These are phyloP conservation scores for Mizuhopecten yessoensis DNA, from an alignment of 1,140 invertebrate genomes.

Conservation along the genomic window DNA sequence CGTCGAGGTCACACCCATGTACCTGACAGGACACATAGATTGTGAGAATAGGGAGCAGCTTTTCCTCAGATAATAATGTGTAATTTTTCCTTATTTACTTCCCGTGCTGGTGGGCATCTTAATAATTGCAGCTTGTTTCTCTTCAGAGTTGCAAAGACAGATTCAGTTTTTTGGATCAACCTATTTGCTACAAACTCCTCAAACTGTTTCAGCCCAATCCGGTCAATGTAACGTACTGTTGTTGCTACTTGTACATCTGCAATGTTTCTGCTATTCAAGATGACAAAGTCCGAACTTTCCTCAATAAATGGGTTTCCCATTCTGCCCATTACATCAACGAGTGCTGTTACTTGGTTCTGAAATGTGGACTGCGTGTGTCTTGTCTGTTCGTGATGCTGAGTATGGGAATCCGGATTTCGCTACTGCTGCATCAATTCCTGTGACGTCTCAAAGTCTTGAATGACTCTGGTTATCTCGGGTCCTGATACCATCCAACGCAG, in stretches of 20 bases:
- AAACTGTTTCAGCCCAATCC: constrained; percentile 40
- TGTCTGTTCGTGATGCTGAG: constrained; percentile 55
- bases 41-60: no score
- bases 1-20: no score
- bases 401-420: neutral
- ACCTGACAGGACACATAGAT: no score
- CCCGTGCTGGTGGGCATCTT: no score
- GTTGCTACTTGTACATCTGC: constrained; percentile 37
- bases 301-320: constrained; percentile 66
- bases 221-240: neutral
- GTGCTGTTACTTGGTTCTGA: constrained; percentile 41
- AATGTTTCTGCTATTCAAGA: constrained; percentile 53
- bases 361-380: constrained; percentile 46
- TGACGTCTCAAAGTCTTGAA: constrained; percentile 63
- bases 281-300: constrained; percentile 53
- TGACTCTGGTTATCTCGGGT: constrained; percentile 64
- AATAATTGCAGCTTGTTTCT: no score
- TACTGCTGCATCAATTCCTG: neutral
- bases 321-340: constrained; percentile 41
- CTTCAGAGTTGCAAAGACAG: no score
- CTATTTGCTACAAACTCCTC: constrained; percentile 13
- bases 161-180: no score
- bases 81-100: no score
- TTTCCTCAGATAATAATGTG: no score
- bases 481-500: constrained; percentile 65